Conservation (phyloP, 2,113 vertebrate genomes). For the Drymodes brunneopygia region DNA sequence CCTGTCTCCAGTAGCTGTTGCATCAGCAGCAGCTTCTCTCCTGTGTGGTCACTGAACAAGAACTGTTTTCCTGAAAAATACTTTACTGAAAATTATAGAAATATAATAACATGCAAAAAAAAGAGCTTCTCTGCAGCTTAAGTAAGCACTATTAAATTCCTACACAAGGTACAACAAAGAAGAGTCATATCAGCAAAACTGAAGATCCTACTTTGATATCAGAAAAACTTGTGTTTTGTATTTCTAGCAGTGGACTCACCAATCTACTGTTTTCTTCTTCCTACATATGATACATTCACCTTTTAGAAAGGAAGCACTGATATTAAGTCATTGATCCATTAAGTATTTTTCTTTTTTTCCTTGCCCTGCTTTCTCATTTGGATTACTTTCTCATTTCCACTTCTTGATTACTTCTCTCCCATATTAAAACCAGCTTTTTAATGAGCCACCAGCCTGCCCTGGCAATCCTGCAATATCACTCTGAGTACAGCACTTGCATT, state of each 20-base stretch:
- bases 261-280: not conserved
- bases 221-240: not conserved
- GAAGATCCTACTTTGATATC: not conserved
- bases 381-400: not conserved
- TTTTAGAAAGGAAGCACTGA: not conserved
- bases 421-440: not conserved
- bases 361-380: not conserved
- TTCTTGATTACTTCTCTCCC: not conserved
- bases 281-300: rapidly evolving
- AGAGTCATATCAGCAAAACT: not conserved
- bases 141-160: not conserved
- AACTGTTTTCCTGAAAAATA: not conserved
- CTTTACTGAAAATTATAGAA: not conserved
- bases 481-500: not conserved
- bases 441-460: not conserved
- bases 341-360: not conserved
- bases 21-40: not conserved
- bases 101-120: not conserved
- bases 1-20: not conserved
- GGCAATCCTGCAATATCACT: not conserved
- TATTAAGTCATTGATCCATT: not conserved
- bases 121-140: not conserved
- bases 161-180: not conserved
- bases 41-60: not conserved
- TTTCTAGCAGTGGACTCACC: not conserved